Percentiles rank a stretch among this genome's conserved stretches.
Conservation (phyloP, 2,797 vertebrate genomes). For the Pyrrhura leucotis region DNA sequence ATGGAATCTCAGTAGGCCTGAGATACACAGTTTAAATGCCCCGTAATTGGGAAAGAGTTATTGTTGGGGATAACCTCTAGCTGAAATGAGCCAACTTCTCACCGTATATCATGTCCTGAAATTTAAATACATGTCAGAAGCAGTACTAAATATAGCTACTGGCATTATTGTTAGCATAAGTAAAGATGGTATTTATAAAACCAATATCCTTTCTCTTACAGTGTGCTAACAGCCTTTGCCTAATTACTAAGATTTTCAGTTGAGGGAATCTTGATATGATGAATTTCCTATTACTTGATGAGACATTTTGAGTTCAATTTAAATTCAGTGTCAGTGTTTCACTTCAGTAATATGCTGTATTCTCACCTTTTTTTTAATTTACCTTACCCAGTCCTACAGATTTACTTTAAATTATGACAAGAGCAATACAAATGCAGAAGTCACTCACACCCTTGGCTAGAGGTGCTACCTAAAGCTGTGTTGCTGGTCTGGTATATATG, state of each 20-base stretch:
- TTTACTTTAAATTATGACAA: not conserved
- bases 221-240: not conserved
- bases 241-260: slow-evolving; percentile 38
- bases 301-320: not conserved
- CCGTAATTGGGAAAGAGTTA: not conserved
- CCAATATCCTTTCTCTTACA: not conserved
- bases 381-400: not conserved
- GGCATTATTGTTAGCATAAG: slow-evolving; percentile 23
- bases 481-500: not conserved
- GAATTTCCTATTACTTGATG: slow-evolving; percentile 4
- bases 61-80: not conserved
- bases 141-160: slow-evolving; percentile 33
- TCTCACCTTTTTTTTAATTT: not conserved
- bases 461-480: not conserved
- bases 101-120: not conserved
- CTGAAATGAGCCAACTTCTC: not conserved
- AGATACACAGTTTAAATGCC: not conserved
- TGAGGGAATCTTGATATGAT: slow-evolving; percentile 18
- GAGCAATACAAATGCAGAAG: not conserved
- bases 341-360: not conserved
- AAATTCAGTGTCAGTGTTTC: slow-evolving; percentile 3
- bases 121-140: slow-evolving; percentile 35
- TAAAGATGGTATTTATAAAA: not conserved
- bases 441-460: not conserved
- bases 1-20: not conserved